Evolutionary conservation across 2,797 vertebrate genomes (phyloP).

Genomic region (Gastrophryne carolinensis): DNA sequence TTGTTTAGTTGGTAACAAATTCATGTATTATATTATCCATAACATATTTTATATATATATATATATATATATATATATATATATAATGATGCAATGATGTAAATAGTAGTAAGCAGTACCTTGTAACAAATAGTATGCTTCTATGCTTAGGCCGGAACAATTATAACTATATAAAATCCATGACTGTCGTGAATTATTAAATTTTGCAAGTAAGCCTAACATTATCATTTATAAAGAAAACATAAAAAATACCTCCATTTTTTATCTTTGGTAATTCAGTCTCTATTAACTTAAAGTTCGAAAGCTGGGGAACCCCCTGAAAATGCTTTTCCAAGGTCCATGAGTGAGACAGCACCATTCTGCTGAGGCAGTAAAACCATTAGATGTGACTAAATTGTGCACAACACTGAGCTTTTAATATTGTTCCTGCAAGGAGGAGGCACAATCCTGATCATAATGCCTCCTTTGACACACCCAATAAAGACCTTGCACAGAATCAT

Average conservation of each 20-base stretch:
- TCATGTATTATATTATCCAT: background rate
- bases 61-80: background rate
- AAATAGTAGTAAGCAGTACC: background rate
- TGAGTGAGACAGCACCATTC: slow-evolving; percentile 75
- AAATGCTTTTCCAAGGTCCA: slow-evolving; percentile 85
- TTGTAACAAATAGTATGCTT: background rate
- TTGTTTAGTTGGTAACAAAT: background rate
- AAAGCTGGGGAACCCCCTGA: slow-evolving; percentile 74
- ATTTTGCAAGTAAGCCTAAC: background rate
- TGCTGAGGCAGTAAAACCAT: slow-evolving; percentile 41
- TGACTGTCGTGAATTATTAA: background rate
- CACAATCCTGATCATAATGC: no score
- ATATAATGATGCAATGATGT: background rate
- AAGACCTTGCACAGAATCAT: no score
- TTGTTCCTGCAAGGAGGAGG: no score
- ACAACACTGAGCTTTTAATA: no score
- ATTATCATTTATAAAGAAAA: background rate
- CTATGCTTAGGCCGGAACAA: no score
- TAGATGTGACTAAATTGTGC: background rate
- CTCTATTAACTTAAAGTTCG: slow-evolving; percentile 79
- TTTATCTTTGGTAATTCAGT: slow-evolving; percentile 75
- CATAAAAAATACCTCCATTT: slow-evolving; percentile 75
- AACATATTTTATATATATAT: background rate
- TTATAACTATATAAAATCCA: no score
- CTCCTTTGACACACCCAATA: no score